Evolutionary conservation across 30 jellyfish, hydroid and myxozoan species (phyloP), one percentile per base, ranked within the genome.

Genomic region (Turritopsis dohrnii): DNA sequence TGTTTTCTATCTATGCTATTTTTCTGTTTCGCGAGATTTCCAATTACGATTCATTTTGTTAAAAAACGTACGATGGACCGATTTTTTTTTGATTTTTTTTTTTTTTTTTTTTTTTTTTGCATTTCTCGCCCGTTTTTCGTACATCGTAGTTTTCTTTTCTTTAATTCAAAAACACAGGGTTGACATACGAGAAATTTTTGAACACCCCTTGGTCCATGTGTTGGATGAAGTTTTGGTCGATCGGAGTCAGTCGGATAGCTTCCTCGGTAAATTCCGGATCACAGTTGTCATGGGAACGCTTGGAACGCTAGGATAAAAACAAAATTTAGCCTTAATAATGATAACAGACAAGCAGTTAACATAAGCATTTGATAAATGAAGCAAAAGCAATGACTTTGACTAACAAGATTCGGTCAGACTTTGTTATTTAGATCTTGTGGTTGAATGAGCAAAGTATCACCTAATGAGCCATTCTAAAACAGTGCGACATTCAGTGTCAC

Each of bases 191-290:
- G 85, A 94, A 94, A 9, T 94, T 94, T 81, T 88, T 96, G 76
- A 94, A 94, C n/a, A 89, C 99, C 5, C 99, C 87, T 65, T 88
- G 99, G 73, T 94, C 99, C 65, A 94, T 89, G 83, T 94, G 96
- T 81, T 89, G 95, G 30, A 94, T 72, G 85, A 94, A 94, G 53
- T 77, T 89, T 29, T 96, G 81, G 89, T 94, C 99, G 76, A 94
- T 89, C 41, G 99, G 99, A 16, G 97, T 94, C 81, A 94, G 76
- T 21, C 99, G 95, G 54, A 96, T 96, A 0, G 99, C 99, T 79
- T 94, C 99, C 52, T 90, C 97, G 7, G 99, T 94, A 84, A 94
- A 94, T 71, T 94, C 99, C 16, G 99, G 94, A 77, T 94, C 99
- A 81, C 88, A 94, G 71, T 94, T 94, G 84, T 94, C 99, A 52